Base-by-base conservation (phyloP, 2,113 vertebrate species). In the Erpornis zantholeuca region DNA sequence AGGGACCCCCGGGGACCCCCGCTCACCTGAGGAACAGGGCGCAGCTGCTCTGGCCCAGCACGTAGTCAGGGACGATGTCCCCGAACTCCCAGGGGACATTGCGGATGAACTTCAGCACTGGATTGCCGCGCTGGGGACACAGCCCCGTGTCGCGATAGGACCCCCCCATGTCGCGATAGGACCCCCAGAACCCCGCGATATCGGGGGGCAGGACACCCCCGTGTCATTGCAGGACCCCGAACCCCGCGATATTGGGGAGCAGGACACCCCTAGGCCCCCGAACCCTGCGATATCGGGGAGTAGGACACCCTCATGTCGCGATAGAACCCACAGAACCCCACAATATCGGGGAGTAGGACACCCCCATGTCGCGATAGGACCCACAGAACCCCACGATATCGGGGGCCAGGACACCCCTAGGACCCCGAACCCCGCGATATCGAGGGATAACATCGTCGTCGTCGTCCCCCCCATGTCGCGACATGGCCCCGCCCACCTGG, bases 371-470 rank as follows among this genome's bases (percentile, higher is more conserved):
- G 1, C 8, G 64, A 66, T 4, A 66, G 24, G 11, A 25, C 31
- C 23, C 40, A n/a, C 20, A 8, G n/a, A 12, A 20, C 28, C 13
- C 61, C 23, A 3, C 10, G 4, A 45, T 33, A 45, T 44, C 8
- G 15, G 33, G 11, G 44, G 29, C 1, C 20, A 10, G 2, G 0
- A 10, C 12, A 10, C 6, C 63, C 24, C 12, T 3, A 68, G 18
- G 8, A n/a, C 22, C n/a, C n/a, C 6, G 8, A 5, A 24, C 7
- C 45, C 9, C 9, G 12, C 45, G n/a, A 29, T 50, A 36, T 50
- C 9, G 12, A 3, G 57, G n/a, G 7, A n/a, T n/a, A n/a, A n/a
- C n/a, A n/a, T n/a, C n/a, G n/a, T n/a, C n/a, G n/a, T n/a, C n/a
- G n/a, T n/a, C n/a, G n/a, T 9, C 29, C 13, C 33, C 33, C 36